Evolutionary conservation across 2,113 vertebrate genomes (phyloP).

Genomic region (Anarrhichthys ocellatus): DNA sequence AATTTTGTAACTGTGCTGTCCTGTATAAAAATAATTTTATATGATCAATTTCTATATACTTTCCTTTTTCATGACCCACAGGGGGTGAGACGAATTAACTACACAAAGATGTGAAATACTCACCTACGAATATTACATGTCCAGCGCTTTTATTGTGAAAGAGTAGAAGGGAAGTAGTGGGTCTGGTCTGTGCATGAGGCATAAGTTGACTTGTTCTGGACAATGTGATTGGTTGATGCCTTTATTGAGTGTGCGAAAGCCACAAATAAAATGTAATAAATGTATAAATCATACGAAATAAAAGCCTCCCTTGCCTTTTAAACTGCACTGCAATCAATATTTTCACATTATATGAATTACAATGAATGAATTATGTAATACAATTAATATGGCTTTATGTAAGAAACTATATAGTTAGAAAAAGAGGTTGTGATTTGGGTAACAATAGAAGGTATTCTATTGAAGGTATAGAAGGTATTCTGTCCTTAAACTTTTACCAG

Average conservation of each 20-base stretch:
- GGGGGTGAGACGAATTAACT: not conserved
- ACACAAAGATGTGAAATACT: not conserved
- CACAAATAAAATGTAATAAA: no score
- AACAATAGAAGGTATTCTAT: not conserved
- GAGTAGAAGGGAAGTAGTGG: not conserved
- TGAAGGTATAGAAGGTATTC: not conserved
- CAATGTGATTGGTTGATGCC: not conserved
- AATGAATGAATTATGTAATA: not conserved
- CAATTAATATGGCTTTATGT: not conserved
- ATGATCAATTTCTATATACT: no score
- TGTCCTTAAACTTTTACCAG: slow-evolving; percentile 6
- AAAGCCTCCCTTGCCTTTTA: no score
- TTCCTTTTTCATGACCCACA: not conserved
- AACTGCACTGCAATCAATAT: not conserved
- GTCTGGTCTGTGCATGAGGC: not conserved
- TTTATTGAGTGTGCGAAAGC: not conserved
- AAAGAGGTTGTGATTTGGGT: not conserved
- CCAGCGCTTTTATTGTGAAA: not conserved
- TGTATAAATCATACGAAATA: no score
- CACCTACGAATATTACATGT: not conserved
- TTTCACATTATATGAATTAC: not conserved
- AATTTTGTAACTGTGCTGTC: no score
- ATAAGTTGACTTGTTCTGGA: not conserved
- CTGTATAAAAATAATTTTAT: no score
- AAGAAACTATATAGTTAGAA: not conserved